phyloP scores from a whole-genome alignment of 2,888 invertebrate genomes.

The Melinaea menophilus region DNA sequence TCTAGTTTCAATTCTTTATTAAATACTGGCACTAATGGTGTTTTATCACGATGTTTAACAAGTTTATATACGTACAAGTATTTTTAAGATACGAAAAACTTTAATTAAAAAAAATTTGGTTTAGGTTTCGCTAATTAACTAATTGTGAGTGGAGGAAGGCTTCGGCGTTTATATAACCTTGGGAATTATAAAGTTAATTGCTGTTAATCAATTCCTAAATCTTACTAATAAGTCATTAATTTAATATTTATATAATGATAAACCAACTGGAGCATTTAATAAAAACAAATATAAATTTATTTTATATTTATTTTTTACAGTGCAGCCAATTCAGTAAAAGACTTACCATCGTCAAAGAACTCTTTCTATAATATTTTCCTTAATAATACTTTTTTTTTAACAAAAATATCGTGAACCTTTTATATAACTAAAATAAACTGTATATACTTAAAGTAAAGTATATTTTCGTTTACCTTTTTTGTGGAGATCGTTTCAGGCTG shows the following conservation, averaged over 20 bases:
- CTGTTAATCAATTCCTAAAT: too few relatives aligned
- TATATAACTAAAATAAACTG: constrained; percentile 37
- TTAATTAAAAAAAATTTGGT: neutral
- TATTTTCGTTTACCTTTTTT: constrained; percentile 36
- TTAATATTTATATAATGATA: too few relatives aligned
- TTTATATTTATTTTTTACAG: constrained; percentile 33
- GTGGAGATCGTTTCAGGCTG: constrained; percentile 56
- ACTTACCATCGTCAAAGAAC: constrained; percentile 61
- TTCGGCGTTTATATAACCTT: too few relatives aligned
- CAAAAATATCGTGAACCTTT: constrained; percentile 30
- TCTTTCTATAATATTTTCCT: constrained; percentile 62
- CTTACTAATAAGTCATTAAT: too few relatives aligned
- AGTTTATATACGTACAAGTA: constrained; percentile 11
- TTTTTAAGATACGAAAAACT: constrained; percentile 1
- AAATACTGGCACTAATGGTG: constrained; percentile 26
- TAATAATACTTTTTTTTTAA: constrained; percentile 61
- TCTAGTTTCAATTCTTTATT: constrained; percentile 25
- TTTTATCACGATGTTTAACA: constrained; percentile 24
- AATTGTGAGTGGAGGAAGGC: constrained; percentile 9
- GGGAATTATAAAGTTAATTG: too few relatives aligned
- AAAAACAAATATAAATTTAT: neutral
- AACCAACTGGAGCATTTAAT: neutral
- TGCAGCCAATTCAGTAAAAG: constrained; percentile 59
- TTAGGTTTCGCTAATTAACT: constrained; percentile 10
- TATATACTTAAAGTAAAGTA: constrained; percentile 40